Conservation (phyloP, 2,113 vertebrate species). For the Athene cunicularia region DNA sequence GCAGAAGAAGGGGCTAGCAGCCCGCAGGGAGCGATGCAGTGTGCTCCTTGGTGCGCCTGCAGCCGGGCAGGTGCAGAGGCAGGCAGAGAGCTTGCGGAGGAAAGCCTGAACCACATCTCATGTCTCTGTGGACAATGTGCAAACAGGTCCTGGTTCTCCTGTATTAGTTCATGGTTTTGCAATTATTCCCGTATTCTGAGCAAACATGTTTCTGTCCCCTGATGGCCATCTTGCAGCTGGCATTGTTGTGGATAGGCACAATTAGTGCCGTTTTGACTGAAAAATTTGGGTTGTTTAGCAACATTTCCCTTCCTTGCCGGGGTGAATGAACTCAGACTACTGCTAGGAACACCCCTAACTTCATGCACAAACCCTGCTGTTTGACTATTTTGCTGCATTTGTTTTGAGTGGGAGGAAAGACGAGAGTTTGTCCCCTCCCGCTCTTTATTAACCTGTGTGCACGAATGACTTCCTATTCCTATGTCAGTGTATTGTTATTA, state of each 20-base stretch:
- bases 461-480: not conserved
- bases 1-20: not conserved
- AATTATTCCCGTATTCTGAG: not conserved
- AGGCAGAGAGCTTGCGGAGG: not conserved
- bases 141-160: fast-evolving
- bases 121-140: fast-evolving
- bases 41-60: not conserved
- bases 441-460: not conserved
- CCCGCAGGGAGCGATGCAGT: fast-evolving
- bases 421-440: not conserved
- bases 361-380: not conserved
- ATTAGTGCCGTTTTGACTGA: not conserved
- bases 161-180: not conserved
- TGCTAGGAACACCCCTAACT: not conserved
- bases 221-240: not conserved
- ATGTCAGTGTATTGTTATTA: fast-evolving
- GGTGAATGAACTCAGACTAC: not conserved
- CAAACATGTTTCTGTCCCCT: not conserved
- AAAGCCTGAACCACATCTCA: not conserved
- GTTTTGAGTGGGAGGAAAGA: not conserved
- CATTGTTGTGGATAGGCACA: not conserved
- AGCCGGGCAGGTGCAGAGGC: not conserved
- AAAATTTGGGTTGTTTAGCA: not conserved
- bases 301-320: not conserved
- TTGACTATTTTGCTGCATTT: not conserved